phyloP scores from a whole-genome alignment of 2,797 vertebrate genomes.

The Hozukius guyotensis region DNA sequence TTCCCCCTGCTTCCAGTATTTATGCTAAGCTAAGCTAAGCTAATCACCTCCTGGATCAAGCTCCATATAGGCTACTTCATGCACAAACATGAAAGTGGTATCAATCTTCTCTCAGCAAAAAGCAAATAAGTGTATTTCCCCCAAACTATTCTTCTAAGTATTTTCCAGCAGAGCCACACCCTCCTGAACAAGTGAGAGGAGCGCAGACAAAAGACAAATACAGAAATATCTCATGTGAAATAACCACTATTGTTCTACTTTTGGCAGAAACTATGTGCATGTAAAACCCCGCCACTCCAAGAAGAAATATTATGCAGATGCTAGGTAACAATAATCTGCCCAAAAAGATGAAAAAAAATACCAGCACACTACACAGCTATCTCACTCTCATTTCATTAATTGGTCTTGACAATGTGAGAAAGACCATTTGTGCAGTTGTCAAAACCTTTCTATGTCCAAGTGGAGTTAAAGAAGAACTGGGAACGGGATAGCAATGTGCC shows the following conservation, averaged over 20 bases:
- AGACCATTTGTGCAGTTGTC: not conserved
- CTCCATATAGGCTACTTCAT: accelerated
- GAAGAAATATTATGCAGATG: not conserved
- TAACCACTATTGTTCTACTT: not conserved
- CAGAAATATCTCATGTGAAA: no score
- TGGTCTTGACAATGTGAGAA: not conserved
- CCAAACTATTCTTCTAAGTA: not conserved
- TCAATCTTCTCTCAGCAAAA: not conserved
- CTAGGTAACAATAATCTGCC: not conserved
- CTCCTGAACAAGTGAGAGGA: not conserved
- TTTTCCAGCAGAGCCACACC: not conserved
- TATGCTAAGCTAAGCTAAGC: not conserved
- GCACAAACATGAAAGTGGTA: not conserved
- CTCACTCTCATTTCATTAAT: not conserved
- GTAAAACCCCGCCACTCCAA: not conserved
- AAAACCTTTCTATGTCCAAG: not conserved
- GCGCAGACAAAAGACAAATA: not conserved
- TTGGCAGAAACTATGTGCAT: not conserved
- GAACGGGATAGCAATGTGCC: not conserved
- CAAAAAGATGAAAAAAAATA: not conserved
- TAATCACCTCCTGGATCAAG: not conserved
- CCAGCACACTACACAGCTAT: not conserved
- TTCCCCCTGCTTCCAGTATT: not conserved
- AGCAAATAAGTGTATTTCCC: not conserved
- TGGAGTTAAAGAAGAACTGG: not conserved